Evolutionary conservation across 2,888 invertebrate species (phyloP).

Genomic region (Andrena bicolor): DNA sequence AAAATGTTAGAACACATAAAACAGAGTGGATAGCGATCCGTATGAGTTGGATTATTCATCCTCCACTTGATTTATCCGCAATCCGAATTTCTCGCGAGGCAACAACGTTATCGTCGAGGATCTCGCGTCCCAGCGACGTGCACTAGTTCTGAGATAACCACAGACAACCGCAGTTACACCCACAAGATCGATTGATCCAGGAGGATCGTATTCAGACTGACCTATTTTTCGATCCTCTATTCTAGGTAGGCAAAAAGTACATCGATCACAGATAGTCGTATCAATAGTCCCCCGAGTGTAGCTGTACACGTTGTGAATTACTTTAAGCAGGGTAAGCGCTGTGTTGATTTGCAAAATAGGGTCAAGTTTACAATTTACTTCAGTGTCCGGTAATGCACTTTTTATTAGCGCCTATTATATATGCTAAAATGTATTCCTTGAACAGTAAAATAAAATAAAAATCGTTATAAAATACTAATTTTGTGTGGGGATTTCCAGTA

Average conservation of each 20-base stretch:
- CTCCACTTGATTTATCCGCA: too few relatives aligned
- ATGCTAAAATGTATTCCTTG: too few relatives aligned
- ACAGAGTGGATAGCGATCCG: background rate
- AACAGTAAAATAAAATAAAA: too few relatives aligned
- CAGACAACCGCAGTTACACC: conserved; percentile 47
- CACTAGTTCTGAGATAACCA: conserved; percentile 40
- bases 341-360: too few relatives aligned
- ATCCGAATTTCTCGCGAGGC: too few relatives aligned
- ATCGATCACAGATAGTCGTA: background rate
- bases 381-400: too few relatives aligned
- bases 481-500: too few relatives aligned
- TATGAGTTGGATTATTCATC: background rate
- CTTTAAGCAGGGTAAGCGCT: too few relatives aligned
- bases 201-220: conserved; percentile 44
- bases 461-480: too few relatives aligned
- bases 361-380: too few relatives aligned
- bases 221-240: conserved; percentile 37
- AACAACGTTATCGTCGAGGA: background rate
- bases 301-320: too few relatives aligned
- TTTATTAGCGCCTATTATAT: too few relatives aligned
- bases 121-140: conserved; percentile 25
- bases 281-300: background rate
- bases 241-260: conserved; percentile 49
- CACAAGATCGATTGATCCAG: conserved; percentile 40
- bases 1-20: background rate